Evolutionary conservation across 1,140 invertebrate species (phyloP), one percentile per base, ranked within the genome.

Genomic region (Meloidogyne floridensis): DNA sequence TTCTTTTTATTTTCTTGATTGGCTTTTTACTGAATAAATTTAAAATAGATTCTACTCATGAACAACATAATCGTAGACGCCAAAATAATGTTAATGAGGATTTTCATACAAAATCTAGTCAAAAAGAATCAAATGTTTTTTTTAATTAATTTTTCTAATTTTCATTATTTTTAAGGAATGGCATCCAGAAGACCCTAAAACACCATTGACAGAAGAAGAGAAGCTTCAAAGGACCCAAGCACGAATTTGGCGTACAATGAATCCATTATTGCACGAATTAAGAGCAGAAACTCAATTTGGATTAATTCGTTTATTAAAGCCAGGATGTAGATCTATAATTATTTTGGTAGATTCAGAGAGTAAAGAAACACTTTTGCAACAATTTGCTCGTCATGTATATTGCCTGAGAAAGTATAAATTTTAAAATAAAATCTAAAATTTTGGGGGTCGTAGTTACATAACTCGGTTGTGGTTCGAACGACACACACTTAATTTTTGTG

Each of bases 251-350:
- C 47, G 75, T 6, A 80, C 82, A 20, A 89, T 90, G 86, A 77
- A 81, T 53, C 85, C 84, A 32, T 56, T 90, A 65, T 84, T 99
- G 59, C 95, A 98, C 90, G 97, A 98, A 91, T 91, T 98, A 77
- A 91, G 95, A 71, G 94, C 94, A 15, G 96, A 98, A 91, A 97
- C 96, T 79, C 98, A 97, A 88, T 96, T 96, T 91, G 96, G 95
- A 59, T 92, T 99, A 80, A 94, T 98, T 47, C 93, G 95, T 72
- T 91, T 98, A 73, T 91, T 98, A 65, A 97, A 98, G 90, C 96
- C 97, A 0, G 97, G 97, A 0, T 98, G 95, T 89, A 92, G 97
- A 18, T 98, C 96, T 0, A 93, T 98, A 81, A 93, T 98, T 54
- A 90, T 98, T 10, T 91, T 98, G 53, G 93, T 97, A 2, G 96